A percentile compares a stretch with the other conserved stretches of the same genome.
Conservation (phyloP, 2,797 vertebrate species). For the Trematomus bernacchii region DNA sequence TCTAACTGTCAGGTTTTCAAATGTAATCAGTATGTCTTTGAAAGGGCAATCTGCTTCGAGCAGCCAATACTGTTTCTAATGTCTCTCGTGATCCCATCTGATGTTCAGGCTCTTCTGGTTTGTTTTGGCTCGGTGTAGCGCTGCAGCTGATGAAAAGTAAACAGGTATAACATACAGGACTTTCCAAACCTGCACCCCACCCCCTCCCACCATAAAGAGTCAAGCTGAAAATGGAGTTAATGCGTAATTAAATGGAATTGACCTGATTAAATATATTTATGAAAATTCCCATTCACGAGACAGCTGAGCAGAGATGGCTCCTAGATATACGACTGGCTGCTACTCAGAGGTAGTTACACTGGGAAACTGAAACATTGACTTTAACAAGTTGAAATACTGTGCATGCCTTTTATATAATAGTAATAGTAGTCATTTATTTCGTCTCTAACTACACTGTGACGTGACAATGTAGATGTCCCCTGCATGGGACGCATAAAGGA, state of each 20-base stretch:
- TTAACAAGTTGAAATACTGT: too few species aligned
- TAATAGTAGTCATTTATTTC: too few species aligned
- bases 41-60: conserved; percentile 42
- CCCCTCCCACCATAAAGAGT: not conserved
- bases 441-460: too few species aligned
- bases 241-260: not conserved
- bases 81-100: conserved; percentile 31
- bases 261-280: not conserved
- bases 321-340: too few species aligned
- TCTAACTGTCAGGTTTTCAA: conserved; percentile 55
- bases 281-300: not conserved
- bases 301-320: not conserved
- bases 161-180: not conserved
- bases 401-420: too few species aligned
- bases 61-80: conserved; percentile 35
- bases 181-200: not conserved
- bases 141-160: not conserved
- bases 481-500: too few species aligned
- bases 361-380: too few species aligned
- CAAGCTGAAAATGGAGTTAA: conserved; percentile 1
- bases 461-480: too few species aligned
- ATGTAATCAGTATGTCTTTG: conserved; percentile 61
- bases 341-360: too few species aligned
- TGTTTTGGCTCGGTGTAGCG: not conserved
- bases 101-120: conserved; percentile 29